Base-by-base conservation (phyloP, 2,888 invertebrate genomes). In the Stenodema calcarata region DNA sequence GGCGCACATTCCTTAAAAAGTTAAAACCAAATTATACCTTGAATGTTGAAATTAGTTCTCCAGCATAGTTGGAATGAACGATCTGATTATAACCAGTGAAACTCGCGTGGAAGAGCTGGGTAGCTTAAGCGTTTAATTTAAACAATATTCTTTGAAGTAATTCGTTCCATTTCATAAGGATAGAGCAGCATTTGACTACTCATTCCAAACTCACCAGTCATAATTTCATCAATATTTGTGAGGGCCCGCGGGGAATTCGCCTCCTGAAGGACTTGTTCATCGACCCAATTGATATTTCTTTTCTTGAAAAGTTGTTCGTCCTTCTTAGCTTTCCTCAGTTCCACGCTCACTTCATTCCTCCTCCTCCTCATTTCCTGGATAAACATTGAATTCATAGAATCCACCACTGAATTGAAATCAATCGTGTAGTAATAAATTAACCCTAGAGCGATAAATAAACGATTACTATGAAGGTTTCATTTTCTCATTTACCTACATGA, bases 241-340 rank as follows among this genome's bases (percentile, higher is more conserved):
- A 44, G 1, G 0, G 28, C 27, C 2, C 47, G 23, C 3, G 69
- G 80, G 0, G 91, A 90, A 89, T 92, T 92, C 73, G 91, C 91
- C 88, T 93, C 93, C 89, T 92, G 93, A 82, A 92, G 90, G 0
- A 91, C 11, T 90, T 88, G 16, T 90, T 93, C 93, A 73, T 93
- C 92, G 18, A 93, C 93, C 0, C 93, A 91, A 0, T 93, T 93
- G 89, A 98, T 93, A 89, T 98, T 98, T 86, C 99, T 93, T 27
- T 97, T 93, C 91, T 99, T 99, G 85, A 96, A 94, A 54, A 99
- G 92, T 90, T 98, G 98, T 89, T 99, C 98, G 91, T 99, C 98
- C 89, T 98, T 96, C 86, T 96, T 96, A 23, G 96, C 95, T 92
- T 99, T 99, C 18, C 99, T 94, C 44, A 99, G 92, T 89, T 98